phyloP scores from a whole-genome alignment of 1,140 invertebrate genomes.

The Drosophila sproati region DNA sequence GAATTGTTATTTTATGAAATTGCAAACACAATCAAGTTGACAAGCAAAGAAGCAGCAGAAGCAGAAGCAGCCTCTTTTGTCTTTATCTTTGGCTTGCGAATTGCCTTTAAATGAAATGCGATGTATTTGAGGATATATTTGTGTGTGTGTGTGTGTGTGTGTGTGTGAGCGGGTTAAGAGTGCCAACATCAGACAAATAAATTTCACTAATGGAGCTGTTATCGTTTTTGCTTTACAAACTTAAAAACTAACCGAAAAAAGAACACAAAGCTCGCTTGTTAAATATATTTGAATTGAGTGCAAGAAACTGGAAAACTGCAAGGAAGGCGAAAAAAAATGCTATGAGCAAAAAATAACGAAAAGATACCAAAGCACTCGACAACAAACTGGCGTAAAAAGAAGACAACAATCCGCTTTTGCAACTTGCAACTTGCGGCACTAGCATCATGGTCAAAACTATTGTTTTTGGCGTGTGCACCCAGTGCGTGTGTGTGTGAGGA shows the following conservation, averaged over 20 bases:
- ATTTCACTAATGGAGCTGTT: constrained; percentile 82
- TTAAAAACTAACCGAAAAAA: constrained; percentile 49
- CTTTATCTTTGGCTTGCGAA: constrained; percentile 53
- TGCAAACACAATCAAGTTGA: constrained; percentile 80
- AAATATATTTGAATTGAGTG: constrained; percentile 83
- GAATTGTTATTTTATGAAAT: constrained; percentile 83
- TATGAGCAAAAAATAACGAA: constrained; percentile 47
- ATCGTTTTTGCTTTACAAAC: constrained; percentile 60
- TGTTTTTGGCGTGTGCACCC: constrained; percentile 40
- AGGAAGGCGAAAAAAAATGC: constrained; percentile 13
- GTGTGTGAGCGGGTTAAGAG: not conserved
- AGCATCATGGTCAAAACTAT: constrained; percentile 32
- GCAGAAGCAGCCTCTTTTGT: constrained; percentile 44
- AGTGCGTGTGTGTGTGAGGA: constrained; percentile 36
- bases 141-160: constrained; percentile 3
- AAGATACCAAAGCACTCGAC: constrained; percentile 63
- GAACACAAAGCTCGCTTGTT: constrained; percentile 48
- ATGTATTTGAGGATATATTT: not conserved
- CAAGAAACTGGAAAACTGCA: constrained; percentile 53
- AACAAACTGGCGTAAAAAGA: constrained; percentile 55
- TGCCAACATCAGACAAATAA: constrained; percentile 66
- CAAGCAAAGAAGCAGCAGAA: constrained; percentile 32
- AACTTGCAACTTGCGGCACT: constrained; percentile 10
- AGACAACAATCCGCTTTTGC: constrained; percentile 55
- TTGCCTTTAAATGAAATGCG: constrained; percentile 2